phyloP scores from a whole-genome alignment of 53 echinoderm and acorn worm genomes.

The Paracentrotus lividus region DNA sequence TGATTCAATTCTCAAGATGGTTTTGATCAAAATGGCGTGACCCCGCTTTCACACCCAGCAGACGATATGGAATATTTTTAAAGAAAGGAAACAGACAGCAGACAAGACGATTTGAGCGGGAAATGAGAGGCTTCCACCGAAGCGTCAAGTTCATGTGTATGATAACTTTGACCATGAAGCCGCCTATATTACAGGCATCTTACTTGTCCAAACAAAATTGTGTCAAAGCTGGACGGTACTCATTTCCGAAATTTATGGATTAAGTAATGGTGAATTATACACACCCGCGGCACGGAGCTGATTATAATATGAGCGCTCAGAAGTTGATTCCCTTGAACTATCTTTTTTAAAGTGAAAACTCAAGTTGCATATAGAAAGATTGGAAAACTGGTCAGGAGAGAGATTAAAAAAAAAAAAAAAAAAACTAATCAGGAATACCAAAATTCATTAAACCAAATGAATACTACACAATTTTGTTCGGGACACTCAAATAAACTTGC shows the following conservation, averaged over 20 bases:
- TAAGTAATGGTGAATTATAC: too few relatives aligned
- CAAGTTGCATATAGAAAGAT: too few relatives aligned
- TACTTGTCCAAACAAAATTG: not conserved
- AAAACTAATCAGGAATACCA: not conserved
- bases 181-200: not conserved
- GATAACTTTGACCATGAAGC: not conserved
- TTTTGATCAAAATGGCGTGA: not conserved
- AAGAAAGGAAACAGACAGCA: constrained; percentile 11
- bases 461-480: not conserved
- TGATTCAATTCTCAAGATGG: not conserved
- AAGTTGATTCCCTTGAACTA: not conserved
- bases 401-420: not conserved
- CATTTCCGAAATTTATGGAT: not conserved
- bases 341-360: too few relatives aligned
- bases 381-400: not conserved
- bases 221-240: too few relatives aligned
- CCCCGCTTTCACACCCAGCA: not conserved
- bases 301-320: not conserved
- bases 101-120: constrained; percentile 45
- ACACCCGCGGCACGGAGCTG: too few relatives aligned
- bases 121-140: constrained; percentile 63
- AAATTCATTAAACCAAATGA: not conserved
- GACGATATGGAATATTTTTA: constrained; percentile 12
- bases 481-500: not conserved
- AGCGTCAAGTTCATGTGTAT: constrained; percentile 52